Conservation (phyloP, 2,888 invertebrate species). For the Tromatobia lineatoria region DNA sequence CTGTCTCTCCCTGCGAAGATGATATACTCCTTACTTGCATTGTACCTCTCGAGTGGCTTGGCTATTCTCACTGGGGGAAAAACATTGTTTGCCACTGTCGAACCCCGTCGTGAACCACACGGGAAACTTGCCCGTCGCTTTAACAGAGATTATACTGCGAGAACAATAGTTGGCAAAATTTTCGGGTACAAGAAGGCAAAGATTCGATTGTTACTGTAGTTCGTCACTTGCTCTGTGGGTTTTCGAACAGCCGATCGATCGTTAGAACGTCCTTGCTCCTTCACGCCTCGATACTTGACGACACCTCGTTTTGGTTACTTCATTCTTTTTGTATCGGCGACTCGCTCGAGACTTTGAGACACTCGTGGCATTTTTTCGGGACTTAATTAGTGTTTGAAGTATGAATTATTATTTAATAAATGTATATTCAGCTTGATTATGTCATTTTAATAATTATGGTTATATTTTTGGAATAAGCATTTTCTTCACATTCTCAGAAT, state of each 20-base stretch:
- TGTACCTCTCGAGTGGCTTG: conserved; percentile 79
- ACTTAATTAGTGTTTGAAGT: too few relatives aligned
- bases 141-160: conserved; percentile 52
- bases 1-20: conserved; percentile 50
- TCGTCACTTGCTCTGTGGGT: conserved; percentile 38
- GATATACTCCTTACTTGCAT: conserved; percentile 69
- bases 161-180: conserved; percentile 62
- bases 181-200: conserved; percentile 60
- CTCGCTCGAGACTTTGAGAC: neutral
- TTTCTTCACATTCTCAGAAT: too few relatives aligned
- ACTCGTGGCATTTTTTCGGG: too few relatives aligned
- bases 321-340: neutral
- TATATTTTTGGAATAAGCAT: too few relatives aligned
- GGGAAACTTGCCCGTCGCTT: conserved; percentile 66
- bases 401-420: too few relatives aligned
- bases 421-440: too few relatives aligned
- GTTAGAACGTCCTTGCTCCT: conserved; percentile 61
- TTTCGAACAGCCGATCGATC: conserved; percentile 45
- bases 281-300: conserved; percentile 41
- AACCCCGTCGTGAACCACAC: conserved; percentile 52
- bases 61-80: conserved; percentile 68
- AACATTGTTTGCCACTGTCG: conserved; percentile 71
- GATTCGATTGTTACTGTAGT: conserved; percentile 57
- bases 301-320: conserved; percentile 3
- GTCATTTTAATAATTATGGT: too few relatives aligned